These are phyloP conservation scores for Zosterops borbonicus DNA, from an alignment of 2,113 vertebrate genomes.

Conservation along the genomic window DNA sequence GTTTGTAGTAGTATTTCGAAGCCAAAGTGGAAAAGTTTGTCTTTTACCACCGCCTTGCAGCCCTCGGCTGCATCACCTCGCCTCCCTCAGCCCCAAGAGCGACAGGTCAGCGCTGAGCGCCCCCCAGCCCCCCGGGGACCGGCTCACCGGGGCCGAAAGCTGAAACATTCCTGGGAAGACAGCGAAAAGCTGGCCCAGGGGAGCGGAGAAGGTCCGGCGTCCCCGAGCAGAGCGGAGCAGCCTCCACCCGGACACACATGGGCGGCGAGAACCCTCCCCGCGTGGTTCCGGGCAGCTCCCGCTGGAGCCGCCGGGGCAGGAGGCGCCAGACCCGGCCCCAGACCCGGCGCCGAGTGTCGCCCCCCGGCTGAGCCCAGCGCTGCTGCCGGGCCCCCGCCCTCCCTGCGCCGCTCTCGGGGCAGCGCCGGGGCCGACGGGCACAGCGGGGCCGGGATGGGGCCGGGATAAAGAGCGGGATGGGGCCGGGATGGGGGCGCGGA, in stretches of 20 bases:
- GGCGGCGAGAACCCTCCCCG: not conserved
- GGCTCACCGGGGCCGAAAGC: rapidly evolving
- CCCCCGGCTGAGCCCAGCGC: not conserved
- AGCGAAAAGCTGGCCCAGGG: not conserved
- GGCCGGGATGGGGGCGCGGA: no score
- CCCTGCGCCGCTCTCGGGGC: not conserved
- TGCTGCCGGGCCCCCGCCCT: no score
- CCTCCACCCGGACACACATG: rapidly evolving
- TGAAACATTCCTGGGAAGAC: not conserved
- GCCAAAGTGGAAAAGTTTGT: not conserved
- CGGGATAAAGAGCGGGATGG: no score
- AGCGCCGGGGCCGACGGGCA: no score
- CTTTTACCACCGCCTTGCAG: rapidly evolving
- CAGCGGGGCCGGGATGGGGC: no score
- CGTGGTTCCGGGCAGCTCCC: not conserved
- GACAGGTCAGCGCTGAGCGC: rapidly evolving
- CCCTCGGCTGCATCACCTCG: rapidly evolving
- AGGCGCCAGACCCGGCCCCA: not conserved
- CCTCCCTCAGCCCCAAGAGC: no score
- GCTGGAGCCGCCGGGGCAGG: not conserved
- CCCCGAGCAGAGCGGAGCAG: no score
- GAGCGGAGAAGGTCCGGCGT: rapidly evolving
- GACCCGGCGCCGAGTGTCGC: rapidly evolving
- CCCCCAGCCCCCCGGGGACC: not conserved
- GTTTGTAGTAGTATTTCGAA: not conserved